Evolutionary conservation across 2,113 vertebrate species (phyloP).

Genomic region (Brachirus orientalis): DNA sequence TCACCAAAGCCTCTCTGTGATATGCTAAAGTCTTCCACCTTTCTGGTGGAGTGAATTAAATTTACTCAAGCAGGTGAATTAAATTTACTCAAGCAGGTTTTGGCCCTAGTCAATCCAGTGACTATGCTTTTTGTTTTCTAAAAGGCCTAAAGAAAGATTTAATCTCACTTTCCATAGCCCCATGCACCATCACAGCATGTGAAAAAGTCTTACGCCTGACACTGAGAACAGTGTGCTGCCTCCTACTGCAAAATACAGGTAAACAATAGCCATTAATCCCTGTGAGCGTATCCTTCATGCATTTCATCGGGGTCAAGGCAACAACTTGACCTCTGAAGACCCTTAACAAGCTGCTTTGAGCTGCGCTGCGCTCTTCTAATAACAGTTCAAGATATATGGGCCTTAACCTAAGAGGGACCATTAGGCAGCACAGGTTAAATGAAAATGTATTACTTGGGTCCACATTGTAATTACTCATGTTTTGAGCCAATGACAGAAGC

Average conservation of each 20-base stretch:
- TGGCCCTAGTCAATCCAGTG: too few relatives aligned
- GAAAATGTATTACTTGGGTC: conserved; percentile 56
- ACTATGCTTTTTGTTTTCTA: neutral
- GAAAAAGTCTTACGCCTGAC: neutral
- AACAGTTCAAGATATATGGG: conserved; percentile 37
- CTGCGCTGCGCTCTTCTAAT: conserved; percentile 18
- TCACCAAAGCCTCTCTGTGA: too few relatives aligned
- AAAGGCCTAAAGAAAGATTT: neutral
- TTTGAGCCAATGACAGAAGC: conserved; percentile 45
- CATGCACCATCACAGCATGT: neutral
- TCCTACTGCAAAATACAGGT: neutral
- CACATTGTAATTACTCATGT: conserved; percentile 57
- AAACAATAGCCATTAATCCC: conserved; percentile 2
- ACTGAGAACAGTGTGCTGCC: neutral
- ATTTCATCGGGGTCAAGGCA: conserved; percentile 15
- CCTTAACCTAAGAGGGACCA: conserved; percentile 39
- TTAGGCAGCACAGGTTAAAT: conserved; percentile 57
- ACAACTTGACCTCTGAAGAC: conserved; percentile 47
- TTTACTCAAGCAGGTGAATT: too few relatives aligned
- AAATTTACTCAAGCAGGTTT: too few relatives aligned
- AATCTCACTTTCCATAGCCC: neutral
- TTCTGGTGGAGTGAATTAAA: too few relatives aligned
- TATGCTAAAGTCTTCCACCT: too few relatives aligned
- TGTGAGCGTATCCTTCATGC: neutral
- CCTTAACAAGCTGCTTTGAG: conserved; percentile 29